Base-by-base conservation (phyloP, 2,113 vertebrate species). In the Tyrannus savana region DNA sequence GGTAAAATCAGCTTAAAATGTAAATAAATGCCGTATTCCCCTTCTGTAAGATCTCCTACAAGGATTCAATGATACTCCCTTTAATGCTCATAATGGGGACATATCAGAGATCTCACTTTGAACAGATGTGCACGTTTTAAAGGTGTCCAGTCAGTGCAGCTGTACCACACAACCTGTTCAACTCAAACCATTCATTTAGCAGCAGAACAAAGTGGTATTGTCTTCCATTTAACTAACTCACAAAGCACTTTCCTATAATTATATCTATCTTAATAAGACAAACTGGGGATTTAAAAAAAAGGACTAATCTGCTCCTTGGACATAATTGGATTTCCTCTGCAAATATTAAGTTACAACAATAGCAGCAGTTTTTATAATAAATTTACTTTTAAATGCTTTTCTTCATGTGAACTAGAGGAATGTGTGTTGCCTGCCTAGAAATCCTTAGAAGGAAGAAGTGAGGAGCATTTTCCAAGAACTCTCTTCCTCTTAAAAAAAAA, bases 321-420 rank as follows among this genome's bases (percentile, higher is more conserved):
- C 14, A 10, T 79, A 87, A 87, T 12, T 79, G 12, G 37, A 83
- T 93, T 94, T 93, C 24, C 53, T 82, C 58, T 82, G 58, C 44
- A 72, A 89, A 84, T 81, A 94, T 91, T 90, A 79, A 92, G 37
- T 76, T 92, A 81, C 59, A 86, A 63, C 41, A 83, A 37, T 50
- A 81, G 33, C 77, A 87, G 64, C 1, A 0, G 46, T 18, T 91
- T 95, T 91, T 37, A 31, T 84, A 79, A 60, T 33, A 76, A 47
- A 78, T 84, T 63, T 72, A 39, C 50, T 79, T 84, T 72, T 19
- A 67, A 96, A 63, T n/a, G 8, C 13, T 84, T 91, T 84, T 86
- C 72, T 71, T 90, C 8, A n/a, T 17, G 23, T 84, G 69, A 93
- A 55, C 6, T 30, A 85, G 27, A 68, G 13, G 84, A 90, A 82